Evolutionary conservation across 2,888 invertebrate species (phyloP), one percentile per base, ranked within the genome.

Genomic region (Rhagium mordax): DNA sequence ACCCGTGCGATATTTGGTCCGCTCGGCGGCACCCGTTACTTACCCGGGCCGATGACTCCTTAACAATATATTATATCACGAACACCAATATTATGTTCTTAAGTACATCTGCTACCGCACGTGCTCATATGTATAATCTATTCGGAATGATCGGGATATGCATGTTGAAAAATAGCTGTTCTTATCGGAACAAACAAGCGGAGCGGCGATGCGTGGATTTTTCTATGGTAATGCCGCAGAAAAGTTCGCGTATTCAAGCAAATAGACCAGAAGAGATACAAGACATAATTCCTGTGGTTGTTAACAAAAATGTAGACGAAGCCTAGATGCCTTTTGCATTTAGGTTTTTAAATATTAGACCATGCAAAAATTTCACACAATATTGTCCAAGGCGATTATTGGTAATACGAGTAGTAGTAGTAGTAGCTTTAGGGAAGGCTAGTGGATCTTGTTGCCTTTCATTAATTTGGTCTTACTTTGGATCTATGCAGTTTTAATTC

Each of bases 1-100:
- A 86, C 86, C 86, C 86, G 86, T 86, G 83, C 84, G 84, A 86
- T 85, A 86, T 86, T 86, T 84, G 82, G 86, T 83, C 80, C 86
- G 86, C 82, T 86, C 85, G 77, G 82, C 79, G 82, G 85, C 85
- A 84, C 81, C 86, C 86, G 86, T 86, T 86, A 86, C 81, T 81
- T 79, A 80, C 82, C 76, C 78, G 82, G 86, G 86, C 84, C 86
- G 86, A 86, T 86, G 86, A 86, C 86, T 86, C 79, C 83, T 85
- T 84, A 84, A 85, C 84, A 83, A 83, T 85, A 84, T 84, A 84
- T 84, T 78, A 79, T 77, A 79, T 78, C 81, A 80, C 70, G 77
- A 78, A 76, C 78, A 62, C 57, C 72, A 29, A 67, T 67, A 67
- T 67, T 67, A 67, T 51, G 29, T 51, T 51, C 67, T 57, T 67